These are phyloP conservation scores for Augochlora pura DNA, from an alignment of 1,140 invertebrate species.

Conservation along the genomic window DNA sequence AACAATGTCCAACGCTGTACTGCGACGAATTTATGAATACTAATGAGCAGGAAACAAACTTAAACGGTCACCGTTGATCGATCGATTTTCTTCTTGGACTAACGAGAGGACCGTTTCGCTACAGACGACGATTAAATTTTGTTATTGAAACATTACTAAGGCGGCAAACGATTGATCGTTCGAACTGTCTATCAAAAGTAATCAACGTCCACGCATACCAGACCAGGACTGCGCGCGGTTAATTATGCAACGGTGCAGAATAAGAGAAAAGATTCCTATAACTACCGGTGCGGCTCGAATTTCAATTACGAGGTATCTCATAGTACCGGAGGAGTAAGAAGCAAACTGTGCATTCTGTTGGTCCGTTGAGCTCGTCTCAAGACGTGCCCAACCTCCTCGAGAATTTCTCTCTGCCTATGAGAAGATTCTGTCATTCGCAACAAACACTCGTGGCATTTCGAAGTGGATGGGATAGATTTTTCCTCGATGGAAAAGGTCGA, in stretches of 20 bases:
- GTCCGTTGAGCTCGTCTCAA: neutral
- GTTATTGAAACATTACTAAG: neutral
- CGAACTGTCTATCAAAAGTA: neutral
- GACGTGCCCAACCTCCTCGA: neutral
- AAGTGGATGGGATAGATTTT: constrained; percentile 54
- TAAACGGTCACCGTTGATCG: neutral
- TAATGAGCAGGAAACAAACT: neutral
- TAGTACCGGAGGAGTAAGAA: neutral
- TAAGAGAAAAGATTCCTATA: neutral
- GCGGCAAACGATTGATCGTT: neutral
- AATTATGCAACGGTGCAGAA: no score
- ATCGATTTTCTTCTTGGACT: neutral
- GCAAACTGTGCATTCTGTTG: neutral
- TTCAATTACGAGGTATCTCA: neutral
- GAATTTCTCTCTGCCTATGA: constrained; percentile 35
- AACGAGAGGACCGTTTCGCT: no score
- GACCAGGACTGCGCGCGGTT: no score
- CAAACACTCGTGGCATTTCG: constrained; percentile 63
- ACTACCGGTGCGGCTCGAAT: neutral
- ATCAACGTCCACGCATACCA: no score
- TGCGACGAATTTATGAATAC: no score
- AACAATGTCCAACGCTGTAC: neutral
- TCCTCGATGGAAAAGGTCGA: constrained; percentile 53
- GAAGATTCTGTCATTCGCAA: constrained; percentile 65
- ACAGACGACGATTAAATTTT: neutral